Evolutionary conservation across 2,113 vertebrate species (phyloP).

Genomic region (Ailuropoda melanoleuca): DNA sequence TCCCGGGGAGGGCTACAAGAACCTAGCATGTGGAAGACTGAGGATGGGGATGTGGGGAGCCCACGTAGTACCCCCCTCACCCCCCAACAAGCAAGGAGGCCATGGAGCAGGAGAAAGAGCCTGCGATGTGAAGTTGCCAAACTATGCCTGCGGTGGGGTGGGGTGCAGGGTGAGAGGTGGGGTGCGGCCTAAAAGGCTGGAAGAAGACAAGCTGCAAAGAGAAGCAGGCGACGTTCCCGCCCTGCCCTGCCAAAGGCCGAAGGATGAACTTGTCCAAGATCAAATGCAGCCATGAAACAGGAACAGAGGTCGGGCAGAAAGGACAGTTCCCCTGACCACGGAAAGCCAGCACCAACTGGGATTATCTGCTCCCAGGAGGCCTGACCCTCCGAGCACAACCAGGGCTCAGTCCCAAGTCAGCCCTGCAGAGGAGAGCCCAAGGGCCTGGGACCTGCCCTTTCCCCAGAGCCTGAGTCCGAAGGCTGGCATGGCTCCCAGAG

Average conservation of each 20-base stretch:
- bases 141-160: neutral
- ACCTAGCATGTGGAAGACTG: neutral
- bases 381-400: neutral
- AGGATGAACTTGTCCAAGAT: slow-evolving; percentile 10
- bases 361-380: neutral
- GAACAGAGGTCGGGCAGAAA: neutral
- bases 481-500: neutral
- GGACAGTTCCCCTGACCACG: neutral
- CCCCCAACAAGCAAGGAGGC: neutral
- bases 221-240: neutral
- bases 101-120: neutral
- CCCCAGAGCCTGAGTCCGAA: neutral
- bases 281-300: neutral
- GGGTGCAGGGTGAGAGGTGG: neutral
- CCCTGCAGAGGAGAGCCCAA: neutral
- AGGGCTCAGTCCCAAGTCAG: neutral
- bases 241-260: neutral
- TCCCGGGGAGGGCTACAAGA: neutral
- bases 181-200: neutral
- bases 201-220: neutral
- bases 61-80: neutral
- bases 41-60: neutral
- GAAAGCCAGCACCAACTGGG: neutral
- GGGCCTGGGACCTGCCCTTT: neutral
- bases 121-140: neutral